A percentile compares a stretch with the other conserved stretches of the same genome.
Evolutionary conservation across 2,797 vertebrate genomes (phyloP).

Genomic region (Myotis vivesi): DNA sequence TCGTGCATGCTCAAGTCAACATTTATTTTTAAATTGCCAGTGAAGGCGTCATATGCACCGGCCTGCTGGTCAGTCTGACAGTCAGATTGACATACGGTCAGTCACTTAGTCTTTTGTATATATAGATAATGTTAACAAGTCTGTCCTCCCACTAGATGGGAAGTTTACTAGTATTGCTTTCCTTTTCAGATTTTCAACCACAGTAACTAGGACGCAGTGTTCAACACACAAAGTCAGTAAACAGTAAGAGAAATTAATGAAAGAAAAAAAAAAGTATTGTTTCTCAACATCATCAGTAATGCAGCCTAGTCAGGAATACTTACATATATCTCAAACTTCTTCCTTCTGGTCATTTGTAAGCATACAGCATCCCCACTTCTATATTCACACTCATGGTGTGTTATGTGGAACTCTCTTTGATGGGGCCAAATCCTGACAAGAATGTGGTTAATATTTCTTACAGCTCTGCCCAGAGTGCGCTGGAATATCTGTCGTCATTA

Average conservation of each 20-base stretch:
- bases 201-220: background rate
- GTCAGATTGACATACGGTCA: too few species aligned
- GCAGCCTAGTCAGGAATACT: background rate
- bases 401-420: background rate
- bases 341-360: background rate
- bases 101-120: too few species aligned
- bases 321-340: background rate
- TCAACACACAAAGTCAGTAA: background rate
- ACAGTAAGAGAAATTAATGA: background rate
- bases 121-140: background rate
- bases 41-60: too few species aligned
- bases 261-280: background rate
- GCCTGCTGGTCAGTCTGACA: too few species aligned
- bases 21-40: too few species aligned
- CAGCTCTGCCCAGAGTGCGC: background rate
- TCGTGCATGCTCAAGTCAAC: rapidly evolving
- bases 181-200: background rate
- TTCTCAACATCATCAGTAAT: background rate
- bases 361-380: background rate
- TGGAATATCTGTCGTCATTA: background rate
- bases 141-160: background rate
- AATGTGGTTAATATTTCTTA: background rate
- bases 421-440: background rate
- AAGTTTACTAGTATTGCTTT: background rate
- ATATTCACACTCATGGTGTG: rapidly evolving